Percentiles rank a stretch among this genome's conserved stretches.
Conservation (phyloP, 2,888 invertebrate species). For the Panzeria rudis region DNA sequence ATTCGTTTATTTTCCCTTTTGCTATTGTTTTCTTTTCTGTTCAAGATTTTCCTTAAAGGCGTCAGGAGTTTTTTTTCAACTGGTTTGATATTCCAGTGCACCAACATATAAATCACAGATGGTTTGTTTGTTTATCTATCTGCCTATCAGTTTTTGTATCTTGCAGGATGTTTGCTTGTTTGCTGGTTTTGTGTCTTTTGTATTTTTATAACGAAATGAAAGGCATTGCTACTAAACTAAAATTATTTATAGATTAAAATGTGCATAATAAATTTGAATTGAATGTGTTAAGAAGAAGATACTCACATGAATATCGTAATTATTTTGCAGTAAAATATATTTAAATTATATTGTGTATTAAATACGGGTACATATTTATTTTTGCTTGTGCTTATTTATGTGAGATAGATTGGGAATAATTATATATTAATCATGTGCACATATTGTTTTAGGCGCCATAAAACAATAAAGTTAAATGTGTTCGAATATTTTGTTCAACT, state of each 20-base stretch:
- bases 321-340: constrained; percentile 22
- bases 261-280: constrained; percentile 24
- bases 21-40: constrained; percentile 26
- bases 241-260: constrained; percentile 14
- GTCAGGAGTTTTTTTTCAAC: constrained; percentile 19
- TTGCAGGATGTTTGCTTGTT: not conserved
- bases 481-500: constrained; percentile 53
- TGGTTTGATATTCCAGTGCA: constrained; percentile 7
- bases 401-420: constrained; percentile 34
- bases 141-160: not conserved
- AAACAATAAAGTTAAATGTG: constrained; percentile 39
- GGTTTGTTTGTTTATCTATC: constrained; percentile 19
- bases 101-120: constrained; percentile 45
- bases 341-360: constrained; percentile 13
- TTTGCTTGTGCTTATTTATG: not conserved
- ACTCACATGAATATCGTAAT: not conserved
- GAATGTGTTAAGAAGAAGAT: not conserved
- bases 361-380: constrained; percentile 2
- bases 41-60: constrained; percentile 32
- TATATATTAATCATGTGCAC: constrained; percentile 42
- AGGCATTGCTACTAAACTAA: not conserved
- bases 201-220: not conserved
- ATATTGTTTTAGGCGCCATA: not conserved
- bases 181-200: not conserved
- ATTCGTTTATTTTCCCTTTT: not conserved